Evolutionary conservation across 2,113 vertebrate genomes (phyloP).

Genomic region (Gorsachius goisagi): DNA sequence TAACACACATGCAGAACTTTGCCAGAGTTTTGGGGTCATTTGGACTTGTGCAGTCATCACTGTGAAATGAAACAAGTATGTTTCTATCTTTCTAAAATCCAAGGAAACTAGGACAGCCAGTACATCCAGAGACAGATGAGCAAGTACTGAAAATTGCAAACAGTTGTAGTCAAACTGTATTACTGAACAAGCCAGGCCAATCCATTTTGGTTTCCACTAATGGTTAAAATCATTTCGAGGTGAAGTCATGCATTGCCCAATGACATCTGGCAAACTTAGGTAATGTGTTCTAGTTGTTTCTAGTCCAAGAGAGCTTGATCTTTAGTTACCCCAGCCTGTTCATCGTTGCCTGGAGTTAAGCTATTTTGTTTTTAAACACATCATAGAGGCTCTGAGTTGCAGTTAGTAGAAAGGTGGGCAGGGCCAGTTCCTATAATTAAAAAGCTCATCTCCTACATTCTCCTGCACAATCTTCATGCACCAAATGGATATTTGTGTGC

Average conservation of each 20-base stretch:
- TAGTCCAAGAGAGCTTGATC: slow-evolving; percentile 7
- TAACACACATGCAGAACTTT: neutral
- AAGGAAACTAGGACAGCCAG: neutral
- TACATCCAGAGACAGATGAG: neutral
- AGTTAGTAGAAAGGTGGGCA: neutral
- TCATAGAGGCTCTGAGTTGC: neutral
- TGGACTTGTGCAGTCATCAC: neutral
- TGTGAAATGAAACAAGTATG: neutral
- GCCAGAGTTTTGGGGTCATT: neutral
- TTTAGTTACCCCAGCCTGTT: neutral
- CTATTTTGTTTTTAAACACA: neutral
- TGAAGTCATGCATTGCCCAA: neutral
- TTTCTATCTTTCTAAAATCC: neutral
- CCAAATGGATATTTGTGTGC: neutral
- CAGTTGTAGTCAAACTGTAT: neutral
- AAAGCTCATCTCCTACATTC: neutral
- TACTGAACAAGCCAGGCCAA: neutral
- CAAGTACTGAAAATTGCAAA: neutral
- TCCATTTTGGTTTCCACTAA: neutral
- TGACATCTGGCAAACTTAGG: neutral
- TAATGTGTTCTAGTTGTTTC: neutral
- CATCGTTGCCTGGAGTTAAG: neutral
- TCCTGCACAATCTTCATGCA: neutral
- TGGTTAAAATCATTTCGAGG: neutral
- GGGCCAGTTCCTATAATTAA: neutral